Conservation (phyloP, 2,888 invertebrate species). For the Diploptera punctata region DNA sequence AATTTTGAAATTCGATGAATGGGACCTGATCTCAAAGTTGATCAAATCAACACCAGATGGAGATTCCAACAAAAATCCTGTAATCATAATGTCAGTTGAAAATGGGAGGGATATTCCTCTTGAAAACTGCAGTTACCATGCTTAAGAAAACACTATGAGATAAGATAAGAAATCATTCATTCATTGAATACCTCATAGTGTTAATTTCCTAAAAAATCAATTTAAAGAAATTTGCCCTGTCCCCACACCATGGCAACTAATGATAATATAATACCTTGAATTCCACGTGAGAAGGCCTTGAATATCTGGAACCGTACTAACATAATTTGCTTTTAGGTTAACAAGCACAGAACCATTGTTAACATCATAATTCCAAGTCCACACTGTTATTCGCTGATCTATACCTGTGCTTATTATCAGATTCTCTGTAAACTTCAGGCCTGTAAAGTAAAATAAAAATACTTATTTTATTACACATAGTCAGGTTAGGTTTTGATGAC, state of each 20-base stretch:
- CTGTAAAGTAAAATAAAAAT: conserved; percentile 38
- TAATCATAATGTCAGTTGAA: no score
- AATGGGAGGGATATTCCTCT: no score
- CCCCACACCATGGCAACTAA: conserved; percentile 37
- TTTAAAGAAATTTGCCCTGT: neutral
- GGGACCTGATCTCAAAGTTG: no score
- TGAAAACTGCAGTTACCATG: no score
- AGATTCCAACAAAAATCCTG: no score
- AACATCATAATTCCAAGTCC: conserved; percentile 54
- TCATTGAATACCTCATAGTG: neutral
- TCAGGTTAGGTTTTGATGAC: neutral
- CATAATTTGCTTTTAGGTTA: conserved; percentile 56
- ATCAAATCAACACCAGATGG: no score
- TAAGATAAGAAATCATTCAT: neutral
- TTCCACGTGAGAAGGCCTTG: conserved; percentile 62
- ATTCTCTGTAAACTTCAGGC: conserved; percentile 49
- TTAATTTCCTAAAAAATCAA: neutral
- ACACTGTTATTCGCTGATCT: conserved; percentile 68
- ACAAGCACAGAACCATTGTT: conserved; percentile 51
- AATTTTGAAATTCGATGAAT: no score
- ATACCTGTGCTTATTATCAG: conserved; percentile 64
- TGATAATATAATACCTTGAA: conserved; percentile 50
- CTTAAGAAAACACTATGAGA: neutral
- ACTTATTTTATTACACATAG: neutral
- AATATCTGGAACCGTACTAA: conserved; percentile 69